These are phyloP conservation scores for Lethrus apterus DNA, from an alignment of 1,140 invertebrate species.

Conservation along the genomic window DNA sequence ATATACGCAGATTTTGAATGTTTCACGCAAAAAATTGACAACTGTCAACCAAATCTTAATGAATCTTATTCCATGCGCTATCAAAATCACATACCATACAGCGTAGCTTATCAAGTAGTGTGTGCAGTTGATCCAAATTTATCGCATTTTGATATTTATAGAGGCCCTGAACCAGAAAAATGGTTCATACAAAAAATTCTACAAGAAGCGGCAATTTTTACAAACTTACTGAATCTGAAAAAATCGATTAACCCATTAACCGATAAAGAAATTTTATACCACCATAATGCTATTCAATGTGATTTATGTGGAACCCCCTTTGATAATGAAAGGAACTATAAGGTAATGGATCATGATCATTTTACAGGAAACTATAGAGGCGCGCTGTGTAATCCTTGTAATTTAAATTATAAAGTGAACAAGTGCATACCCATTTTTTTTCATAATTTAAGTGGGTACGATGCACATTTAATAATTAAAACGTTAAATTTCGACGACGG, in stretches of 20 bases:
- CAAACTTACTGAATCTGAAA: not conserved
- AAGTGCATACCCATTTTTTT: constrained; percentile 3
- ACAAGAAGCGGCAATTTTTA: constrained; percentile 1
- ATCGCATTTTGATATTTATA: constrained; percentile 14
- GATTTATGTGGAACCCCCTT: not conserved
- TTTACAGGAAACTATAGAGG: constrained; percentile 28
- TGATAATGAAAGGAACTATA: constrained; percentile 16
- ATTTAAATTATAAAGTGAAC: constrained; percentile 30
- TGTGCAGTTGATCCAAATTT: constrained; percentile 13
- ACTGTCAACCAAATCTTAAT: too few relatives aligned
- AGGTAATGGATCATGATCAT: constrained; percentile 31
- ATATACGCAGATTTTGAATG: constrained; percentile 19
- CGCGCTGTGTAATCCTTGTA: constrained; percentile 30
- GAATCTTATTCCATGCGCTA: not conserved
- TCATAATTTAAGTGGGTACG: constrained; percentile 7
- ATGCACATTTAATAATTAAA: constrained; percentile 31
- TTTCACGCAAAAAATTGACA: too few relatives aligned
- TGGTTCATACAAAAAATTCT: constrained; percentile 5
- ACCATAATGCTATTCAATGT: not conserved
- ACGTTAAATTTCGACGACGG: constrained; percentile 24
- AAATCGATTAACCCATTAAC: not conserved
- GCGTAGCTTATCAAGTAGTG: constrained; percentile 15
- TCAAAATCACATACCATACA: constrained; percentile 13
- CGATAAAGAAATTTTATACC: not conserved
- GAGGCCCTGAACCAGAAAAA: constrained; percentile 1